A percentile compares a stretch with the other conserved stretches of the same genome.
phyloP scores from a whole-genome alignment of 2,797 vertebrate species.

The Podarcis siculus region DNA sequence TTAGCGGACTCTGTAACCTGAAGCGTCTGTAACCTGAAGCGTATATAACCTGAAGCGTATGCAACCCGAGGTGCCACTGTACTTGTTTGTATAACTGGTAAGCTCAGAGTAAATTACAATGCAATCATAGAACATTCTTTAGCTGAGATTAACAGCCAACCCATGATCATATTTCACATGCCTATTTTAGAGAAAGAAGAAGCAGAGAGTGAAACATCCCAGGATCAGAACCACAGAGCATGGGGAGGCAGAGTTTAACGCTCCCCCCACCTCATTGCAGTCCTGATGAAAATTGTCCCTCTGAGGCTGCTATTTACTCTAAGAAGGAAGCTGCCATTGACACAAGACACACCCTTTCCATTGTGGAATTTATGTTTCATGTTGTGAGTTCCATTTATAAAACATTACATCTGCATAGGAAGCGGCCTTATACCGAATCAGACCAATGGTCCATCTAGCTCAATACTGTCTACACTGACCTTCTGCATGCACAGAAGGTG shows the following conservation, averaged over 20 bases:
- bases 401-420: no score
- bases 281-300: neutral
- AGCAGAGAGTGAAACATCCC: no score
- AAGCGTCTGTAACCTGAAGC: no score
- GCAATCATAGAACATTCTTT: neutral
- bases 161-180: neutral
- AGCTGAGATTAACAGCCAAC: neutral
- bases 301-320: neutral
- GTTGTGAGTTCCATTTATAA: neutral
- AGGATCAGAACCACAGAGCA: neutral
- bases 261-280: neutral
- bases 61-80: no score
- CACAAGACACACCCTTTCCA: neutral
- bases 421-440: no score
- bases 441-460: no score
- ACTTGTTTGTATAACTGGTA: neutral
- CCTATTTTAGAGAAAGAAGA: neutral
- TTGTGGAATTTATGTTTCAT: neutral
- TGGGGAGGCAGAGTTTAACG: neutral
- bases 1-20: no score
- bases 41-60: no score
- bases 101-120: neutral
- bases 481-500: no score
- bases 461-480: no score
- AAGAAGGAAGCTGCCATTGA: neutral